Conservation (phyloP, 2,113 vertebrate genomes). For the Azemiops feae region DNA sequence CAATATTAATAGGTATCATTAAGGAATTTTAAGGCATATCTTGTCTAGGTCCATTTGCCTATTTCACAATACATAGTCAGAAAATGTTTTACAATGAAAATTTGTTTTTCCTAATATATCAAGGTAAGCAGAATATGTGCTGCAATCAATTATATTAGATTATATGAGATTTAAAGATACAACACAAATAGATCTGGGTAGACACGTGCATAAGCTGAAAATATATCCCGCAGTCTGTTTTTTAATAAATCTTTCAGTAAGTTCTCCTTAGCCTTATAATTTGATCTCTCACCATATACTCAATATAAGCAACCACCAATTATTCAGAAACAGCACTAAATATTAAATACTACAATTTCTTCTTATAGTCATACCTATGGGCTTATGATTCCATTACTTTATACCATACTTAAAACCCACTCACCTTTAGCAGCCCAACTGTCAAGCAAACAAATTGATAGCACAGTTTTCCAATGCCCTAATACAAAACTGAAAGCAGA, state of each 20-base stretch:
- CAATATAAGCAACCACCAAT: not conserved
- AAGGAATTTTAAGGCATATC: conserved; percentile 1
- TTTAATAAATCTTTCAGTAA: not conserved
- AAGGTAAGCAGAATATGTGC: not conserved
- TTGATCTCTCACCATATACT: not conserved
- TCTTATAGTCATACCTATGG: not conserved
- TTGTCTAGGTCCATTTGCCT: conserved; percentile 9
- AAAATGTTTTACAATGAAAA: not conserved
- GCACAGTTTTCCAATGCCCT: not conserved
- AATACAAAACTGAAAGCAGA: not conserved
- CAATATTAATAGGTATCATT: conserved; percentile 30
- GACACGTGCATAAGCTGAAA: not conserved
- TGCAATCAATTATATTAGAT: not conserved
- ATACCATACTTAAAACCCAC: not conserved
- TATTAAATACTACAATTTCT: not conserved
- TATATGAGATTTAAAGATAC: not conserved
- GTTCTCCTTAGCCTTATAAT: not conserved
- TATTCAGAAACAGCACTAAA: not conserved
- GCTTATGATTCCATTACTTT: not conserved
- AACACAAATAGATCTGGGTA: not conserved
- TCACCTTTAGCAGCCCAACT: not conserved
- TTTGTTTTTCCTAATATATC: not conserved
- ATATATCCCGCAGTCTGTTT: not conserved
- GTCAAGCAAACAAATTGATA: conserved; percentile 16
- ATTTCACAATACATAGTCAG: conserved; percentile 7